A percentile compares a stretch with the other conserved stretches of the same genome.
These are phyloP conservation scores for Phaedon cochleariae DNA, from an alignment of 2,888 invertebrate genomes.

Conservation along the genomic window DNA sequence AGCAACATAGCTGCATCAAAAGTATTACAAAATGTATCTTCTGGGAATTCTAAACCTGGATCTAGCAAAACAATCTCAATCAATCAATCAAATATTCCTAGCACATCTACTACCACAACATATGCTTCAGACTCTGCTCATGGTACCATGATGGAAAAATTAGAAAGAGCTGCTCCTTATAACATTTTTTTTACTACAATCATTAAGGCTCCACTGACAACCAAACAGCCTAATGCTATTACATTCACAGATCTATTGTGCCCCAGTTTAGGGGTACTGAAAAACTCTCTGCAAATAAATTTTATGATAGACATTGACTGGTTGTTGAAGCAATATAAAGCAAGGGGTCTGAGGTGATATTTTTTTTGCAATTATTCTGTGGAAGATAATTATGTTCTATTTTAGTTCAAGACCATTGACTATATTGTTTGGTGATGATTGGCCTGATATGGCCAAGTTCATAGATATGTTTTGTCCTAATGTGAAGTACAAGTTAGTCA, in stretches of 20 bases:
- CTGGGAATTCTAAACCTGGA: neutral
- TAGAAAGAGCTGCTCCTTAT: slow-evolving; percentile 74
- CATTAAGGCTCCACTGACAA: slow-evolving; percentile 70
- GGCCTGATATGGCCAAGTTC: slow-evolving; percentile 60
- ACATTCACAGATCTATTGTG: slow-evolving; percentile 82
- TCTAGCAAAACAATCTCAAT: neutral
- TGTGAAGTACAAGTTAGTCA: slow-evolving; percentile 73
- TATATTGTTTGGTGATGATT: slow-evolving; percentile 80
- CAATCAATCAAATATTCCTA: neutral
- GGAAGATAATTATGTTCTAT: slow-evolving; percentile 1
- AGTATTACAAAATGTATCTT: too few species aligned
- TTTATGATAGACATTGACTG: slow-evolving; percentile 93
- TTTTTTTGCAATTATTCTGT: slow-evolving; percentile 19
- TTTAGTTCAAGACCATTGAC: slow-evolving; percentile 74
- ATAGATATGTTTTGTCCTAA: slow-evolving; percentile 68
- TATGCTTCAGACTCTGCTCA: neutral
- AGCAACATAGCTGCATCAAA: neutral
- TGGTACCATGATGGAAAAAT: slow-evolving; percentile 72
- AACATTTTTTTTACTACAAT: slow-evolving; percentile 80
- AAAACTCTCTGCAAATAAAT: slow-evolving; percentile 85
- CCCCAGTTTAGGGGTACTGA: slow-evolving; percentile 77
- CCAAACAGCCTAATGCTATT: slow-evolving; percentile 71
- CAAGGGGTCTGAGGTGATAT: slow-evolving; percentile 74
- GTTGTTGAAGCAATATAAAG: slow-evolving; percentile 85
- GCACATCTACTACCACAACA: neutral